Evolutionary conservation across 2,113 vertebrate species (phyloP), one percentile per base, ranked within the genome.

Genomic region (Crocuta crocuta): DNA sequence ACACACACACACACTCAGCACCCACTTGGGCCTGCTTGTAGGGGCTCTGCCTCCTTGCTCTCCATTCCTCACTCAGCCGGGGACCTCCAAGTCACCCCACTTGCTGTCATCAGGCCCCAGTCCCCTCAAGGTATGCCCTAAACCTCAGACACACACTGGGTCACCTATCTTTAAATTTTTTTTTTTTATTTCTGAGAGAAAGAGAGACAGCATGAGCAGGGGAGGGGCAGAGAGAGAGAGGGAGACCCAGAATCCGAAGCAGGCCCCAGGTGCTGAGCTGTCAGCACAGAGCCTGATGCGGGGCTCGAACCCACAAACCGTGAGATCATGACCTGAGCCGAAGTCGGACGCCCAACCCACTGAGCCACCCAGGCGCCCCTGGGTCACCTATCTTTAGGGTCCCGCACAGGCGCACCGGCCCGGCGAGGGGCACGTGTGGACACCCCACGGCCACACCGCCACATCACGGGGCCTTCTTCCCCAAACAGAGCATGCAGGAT

Each of bases 401-500:
- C 76, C 48, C 7, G 19, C 33, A 4, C 73, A 31, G 65, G 70
- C 3, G 17, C 50, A 11, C 21, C 0, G 4, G 93, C 89, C 17
- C 19, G 85, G 10, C 53, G 97, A 96, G 94, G 79, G 85, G 26
- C 89, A 80, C 89, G 85, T 80, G 95, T 53, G 94, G 91, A 21
- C 15, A 10, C 10, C n/a, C 21, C 26, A 1, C 15, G 65, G 24
- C 39, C 53, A 48, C 15, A 19, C 73, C 28, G 68, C 26, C 66
- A 28, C 43, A 1, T 7, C 2, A 0, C 8, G 24, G 71, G 31
- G 0, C 35, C 66, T n/a, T 79, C 76, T 31, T 82, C 21, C 23
- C 39, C 55, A 50, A 15, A 16, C 6, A 2, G 7, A 48, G 61
- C 43, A 97, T 97, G 99, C 98, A 97, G 97, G 0, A 4, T 66